Evolutionary conservation across 2,888 invertebrate genomes (phyloP).

Genomic region (Microctonus hyperodae): DNA sequence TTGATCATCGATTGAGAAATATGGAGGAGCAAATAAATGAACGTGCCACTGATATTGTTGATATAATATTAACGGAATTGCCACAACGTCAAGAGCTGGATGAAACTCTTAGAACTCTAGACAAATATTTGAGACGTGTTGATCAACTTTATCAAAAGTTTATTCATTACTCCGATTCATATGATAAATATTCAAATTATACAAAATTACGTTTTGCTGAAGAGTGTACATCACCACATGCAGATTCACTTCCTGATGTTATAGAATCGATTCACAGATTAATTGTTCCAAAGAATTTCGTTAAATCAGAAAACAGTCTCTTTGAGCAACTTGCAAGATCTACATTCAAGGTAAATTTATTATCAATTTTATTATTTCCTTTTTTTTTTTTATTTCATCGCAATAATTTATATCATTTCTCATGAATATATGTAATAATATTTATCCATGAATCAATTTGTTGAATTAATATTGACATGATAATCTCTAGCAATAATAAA

Average conservation of each 20-base stretch:
- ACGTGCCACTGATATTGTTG: conserved; percentile 39
- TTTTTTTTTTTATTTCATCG: too few species aligned
- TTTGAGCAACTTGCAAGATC: conserved; percentile 51
- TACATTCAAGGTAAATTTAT: conserved; percentile 33
- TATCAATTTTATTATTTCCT: too few species aligned
- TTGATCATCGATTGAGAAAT: conserved; percentile 48
- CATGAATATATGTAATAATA: too few species aligned
- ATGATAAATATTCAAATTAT: conserved; percentile 66
- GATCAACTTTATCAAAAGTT: conserved; percentile 69
- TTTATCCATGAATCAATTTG: too few species aligned
- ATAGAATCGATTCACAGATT: conserved; percentile 73
- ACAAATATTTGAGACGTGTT: conserved; percentile 66
- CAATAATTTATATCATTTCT: too few species aligned
- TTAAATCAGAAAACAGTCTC: conserved; percentile 65
- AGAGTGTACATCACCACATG: conserved; percentile 73
- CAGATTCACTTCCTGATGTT: conserved; percentile 71
- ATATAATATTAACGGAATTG: conserved; percentile 52
- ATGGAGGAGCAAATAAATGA: conserved; percentile 46
- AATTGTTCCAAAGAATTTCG: conserved; percentile 66
- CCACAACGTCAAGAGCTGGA: conserved; percentile 65
- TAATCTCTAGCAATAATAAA: neutral
- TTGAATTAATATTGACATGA: too few species aligned
- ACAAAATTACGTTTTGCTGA: conserved; percentile 71
- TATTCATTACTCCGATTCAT: conserved; percentile 66
- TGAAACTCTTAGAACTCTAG: conserved; percentile 55